These are phyloP conservation scores for Erebia aethiops DNA, from an alignment of 2,888 invertebrate species.

Conservation along the genomic window DNA sequence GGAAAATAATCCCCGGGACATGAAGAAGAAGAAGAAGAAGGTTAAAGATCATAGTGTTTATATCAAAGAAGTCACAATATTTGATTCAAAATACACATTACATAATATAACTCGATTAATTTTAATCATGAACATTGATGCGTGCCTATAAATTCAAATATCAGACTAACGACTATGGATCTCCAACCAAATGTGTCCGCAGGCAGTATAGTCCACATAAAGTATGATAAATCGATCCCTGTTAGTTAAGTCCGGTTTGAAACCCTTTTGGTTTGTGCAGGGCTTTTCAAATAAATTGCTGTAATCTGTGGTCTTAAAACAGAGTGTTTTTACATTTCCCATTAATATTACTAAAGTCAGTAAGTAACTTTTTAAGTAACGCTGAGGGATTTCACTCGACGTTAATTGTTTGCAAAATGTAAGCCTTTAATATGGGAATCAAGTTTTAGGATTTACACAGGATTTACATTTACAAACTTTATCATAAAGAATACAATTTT, in stretches of 20 bases:
- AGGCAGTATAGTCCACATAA: conserved; percentile 19
- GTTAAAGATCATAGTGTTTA: no score
- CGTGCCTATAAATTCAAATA: conserved; percentile 22
- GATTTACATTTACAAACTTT: no score
- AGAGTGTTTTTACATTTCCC: background rate
- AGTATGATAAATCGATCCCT: conserved; percentile 19
- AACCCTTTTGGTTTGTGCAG: conserved; percentile 9
- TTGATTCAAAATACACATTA: no score
- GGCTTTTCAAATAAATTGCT: conserved; percentile 9
- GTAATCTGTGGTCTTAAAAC: background rate
- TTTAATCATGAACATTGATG: conserved; percentile 16
- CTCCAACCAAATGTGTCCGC: conserved; percentile 24
- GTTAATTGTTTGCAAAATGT: no score
- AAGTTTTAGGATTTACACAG: no score
- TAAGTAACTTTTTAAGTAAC: background rate
- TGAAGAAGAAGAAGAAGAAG: no score
- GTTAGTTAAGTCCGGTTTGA: conserved; percentile 14
- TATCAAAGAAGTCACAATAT: no score
- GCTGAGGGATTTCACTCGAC: no score
- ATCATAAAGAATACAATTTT: no score
- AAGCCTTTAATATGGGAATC: no score
- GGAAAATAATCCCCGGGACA: no score
- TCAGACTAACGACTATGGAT: conserved; percentile 23
- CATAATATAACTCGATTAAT: conserved; percentile 1
- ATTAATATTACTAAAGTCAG: background rate